Evolutionary conservation across 2,888 invertebrate genomes (phyloP), one percentile per base, ranked within the genome.

Genomic region (Mythimna albipuncta): DNA sequence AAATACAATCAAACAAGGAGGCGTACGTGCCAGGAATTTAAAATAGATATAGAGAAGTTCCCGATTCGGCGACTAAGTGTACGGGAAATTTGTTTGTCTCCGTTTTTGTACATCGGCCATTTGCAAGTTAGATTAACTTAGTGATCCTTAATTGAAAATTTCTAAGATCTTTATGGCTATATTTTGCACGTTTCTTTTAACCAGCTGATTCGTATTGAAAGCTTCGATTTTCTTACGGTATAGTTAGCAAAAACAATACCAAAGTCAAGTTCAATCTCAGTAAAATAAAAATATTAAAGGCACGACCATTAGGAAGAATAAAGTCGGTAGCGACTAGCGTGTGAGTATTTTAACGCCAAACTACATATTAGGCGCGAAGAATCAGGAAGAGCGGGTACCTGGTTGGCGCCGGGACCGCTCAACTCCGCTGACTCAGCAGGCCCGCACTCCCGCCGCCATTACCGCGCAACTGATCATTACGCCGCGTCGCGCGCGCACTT

Each of bases 381-480:
- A 88, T 82, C 83, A 87, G 86, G 89, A 89, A 89, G 87, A 88
- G 69, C 75, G 62, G 83, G 87, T 89, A 83, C 87, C 90, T 90
- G 90, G 83, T 83, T 90, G 93, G 94, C 94, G 94, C 93, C 93
- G 88, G 87, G 90, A 87, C 83, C 93, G 90, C 90, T 95, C 94
- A 95, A 93, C 85, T 92, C 76, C 83, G 91, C 95, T 96, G 96
- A 95, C 94, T 96, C 95, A 95, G 95, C 95, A 93, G 80, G 82
- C 85, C 84, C 85, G 88, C 93, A 91, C 91, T 91, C 90, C 90
- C 85, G 87, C 86, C 86, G 91, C 92, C 91, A 94, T 93, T 94
- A 94, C 89, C 85, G 83, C 89, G 85, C 89, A 91, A 91, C 90
- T 92, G 91, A 91, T 94, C 91, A 95, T 94, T 95, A 95, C 88